These are phyloP conservation scores for Drosophila pullipes DNA, from an alignment of 2,888 invertebrate species.

Conservation along the genomic window DNA sequence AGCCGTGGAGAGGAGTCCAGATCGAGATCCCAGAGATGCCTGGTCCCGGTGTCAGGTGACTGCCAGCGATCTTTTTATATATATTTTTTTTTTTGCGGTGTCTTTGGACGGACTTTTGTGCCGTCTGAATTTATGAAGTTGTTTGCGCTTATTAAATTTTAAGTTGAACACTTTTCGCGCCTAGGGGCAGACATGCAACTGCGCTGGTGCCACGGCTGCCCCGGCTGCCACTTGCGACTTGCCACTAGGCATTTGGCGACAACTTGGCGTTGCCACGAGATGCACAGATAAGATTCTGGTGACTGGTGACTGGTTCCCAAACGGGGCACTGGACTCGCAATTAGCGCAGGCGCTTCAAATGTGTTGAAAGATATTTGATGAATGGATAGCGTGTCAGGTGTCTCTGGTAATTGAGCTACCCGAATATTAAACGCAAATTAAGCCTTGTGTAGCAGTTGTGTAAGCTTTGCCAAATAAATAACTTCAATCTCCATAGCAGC, in stretches of 20 bases:
- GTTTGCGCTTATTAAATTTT: conserved; percentile 79
- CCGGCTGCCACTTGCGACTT: conserved; percentile 26
- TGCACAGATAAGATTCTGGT: conserved; percentile 77
- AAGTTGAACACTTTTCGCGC: conserved; percentile 66
- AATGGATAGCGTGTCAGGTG: conserved; percentile 65
- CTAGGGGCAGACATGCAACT: conserved; percentile 62
- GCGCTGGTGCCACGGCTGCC: conserved; percentile 37
- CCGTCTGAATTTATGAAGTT: conserved; percentile 75
- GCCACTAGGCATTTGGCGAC: conserved; percentile 68
- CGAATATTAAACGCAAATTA: conserved; percentile 27
- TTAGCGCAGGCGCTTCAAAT: conserved; percentile 72
- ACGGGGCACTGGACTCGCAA: conserved; percentile 54
- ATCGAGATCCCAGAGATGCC: conserved; percentile 17
- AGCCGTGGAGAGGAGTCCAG: not conserved
- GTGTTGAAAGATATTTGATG: conserved; percentile 78
- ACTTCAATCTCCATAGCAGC: not conserved
- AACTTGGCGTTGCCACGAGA: conserved; percentile 72
- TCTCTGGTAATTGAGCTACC: conserved; percentile 13
- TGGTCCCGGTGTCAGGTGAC: conserved; percentile 49
- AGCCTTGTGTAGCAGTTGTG: not conserved
- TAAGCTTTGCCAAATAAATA: not conserved
- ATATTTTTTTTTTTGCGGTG: conserved; percentile 11
- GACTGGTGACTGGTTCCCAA: conserved; percentile 49
- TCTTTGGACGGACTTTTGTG: conserved; percentile 12
- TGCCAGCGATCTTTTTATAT: conserved; percentile 35